Percentiles rank a stretch among this genome's conserved stretches.
phyloP scores from a whole-genome alignment of 2,797 vertebrate species.

The Champsocephalus esox region DNA sequence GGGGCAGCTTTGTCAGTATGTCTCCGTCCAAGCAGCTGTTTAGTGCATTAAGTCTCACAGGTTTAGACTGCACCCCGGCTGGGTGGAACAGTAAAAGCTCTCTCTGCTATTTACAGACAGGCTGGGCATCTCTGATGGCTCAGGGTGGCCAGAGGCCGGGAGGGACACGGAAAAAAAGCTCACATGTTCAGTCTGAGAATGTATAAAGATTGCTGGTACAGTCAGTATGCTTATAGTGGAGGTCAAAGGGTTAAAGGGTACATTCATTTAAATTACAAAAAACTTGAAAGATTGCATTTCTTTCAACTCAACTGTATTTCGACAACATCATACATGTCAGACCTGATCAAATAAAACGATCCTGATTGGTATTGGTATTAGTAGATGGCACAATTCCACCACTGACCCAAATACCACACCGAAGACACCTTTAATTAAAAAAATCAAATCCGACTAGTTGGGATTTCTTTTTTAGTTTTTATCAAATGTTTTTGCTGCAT shows the following conservation, averaged over 20 bases:
- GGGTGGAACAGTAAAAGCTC: constrained; percentile 47
- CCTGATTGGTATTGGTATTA: no score
- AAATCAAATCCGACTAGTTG: no score
- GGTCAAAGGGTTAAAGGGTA: not conserved
- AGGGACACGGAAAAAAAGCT: constrained; percentile 56
- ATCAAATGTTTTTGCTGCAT: no score
- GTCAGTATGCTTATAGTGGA: not conserved
- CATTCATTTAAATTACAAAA: not conserved
- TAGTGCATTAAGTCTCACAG: constrained; percentile 56
- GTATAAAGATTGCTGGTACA: constrained; percentile 8
- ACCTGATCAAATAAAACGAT: no score
- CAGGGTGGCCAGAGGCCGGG: constrained; percentile 29
- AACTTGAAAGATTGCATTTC: not conserved
- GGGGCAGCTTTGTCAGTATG: constrained; percentile 32
- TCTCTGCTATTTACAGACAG: constrained; percentile 71
- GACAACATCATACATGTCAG: no score
- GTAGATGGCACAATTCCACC: no score
- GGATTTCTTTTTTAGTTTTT: no score
- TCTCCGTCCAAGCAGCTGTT: constrained; percentile 72
- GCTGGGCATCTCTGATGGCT: constrained; percentile 31
- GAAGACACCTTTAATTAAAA: no score
- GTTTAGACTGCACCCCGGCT: constrained; percentile 57
- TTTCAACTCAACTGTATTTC: no score
- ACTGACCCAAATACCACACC: no score
- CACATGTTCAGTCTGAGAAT: constrained; percentile 40